Percentiles rank a stretch among this genome's conserved stretches.
Conservation (phyloP, 2,797 vertebrate species). For the Alca torda region DNA sequence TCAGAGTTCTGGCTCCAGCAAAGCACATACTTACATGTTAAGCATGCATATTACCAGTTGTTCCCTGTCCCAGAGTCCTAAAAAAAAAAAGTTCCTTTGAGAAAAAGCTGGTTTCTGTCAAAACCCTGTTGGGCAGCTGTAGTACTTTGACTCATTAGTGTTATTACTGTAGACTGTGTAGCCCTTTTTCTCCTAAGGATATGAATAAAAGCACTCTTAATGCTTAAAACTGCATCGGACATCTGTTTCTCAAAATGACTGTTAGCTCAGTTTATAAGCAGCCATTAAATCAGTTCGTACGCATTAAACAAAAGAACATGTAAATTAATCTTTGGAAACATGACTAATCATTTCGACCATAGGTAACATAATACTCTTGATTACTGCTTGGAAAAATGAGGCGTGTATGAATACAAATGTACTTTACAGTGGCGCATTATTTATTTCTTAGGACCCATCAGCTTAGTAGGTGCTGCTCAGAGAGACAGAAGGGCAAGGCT, state of each 20-base stretch:
- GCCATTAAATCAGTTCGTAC: slow-evolving; percentile 31
- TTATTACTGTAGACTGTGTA: slow-evolving; percentile 57
- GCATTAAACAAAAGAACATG: slow-evolving; percentile 33
- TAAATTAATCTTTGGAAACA: slow-evolving; percentile 59
- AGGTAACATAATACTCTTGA: slow-evolving; percentile 52
- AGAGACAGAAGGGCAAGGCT: background rate
- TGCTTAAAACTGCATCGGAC: slow-evolving; percentile 35
- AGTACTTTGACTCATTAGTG: slow-evolving; percentile 54
- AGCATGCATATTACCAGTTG: slow-evolving; percentile 38
- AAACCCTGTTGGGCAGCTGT: slow-evolving; percentile 62
- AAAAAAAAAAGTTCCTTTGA: slow-evolving; percentile 34
- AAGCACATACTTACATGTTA: slow-evolving; percentile 15
- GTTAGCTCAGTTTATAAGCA: slow-evolving; percentile 51
- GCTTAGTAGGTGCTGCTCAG: background rate
- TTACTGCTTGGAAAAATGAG: slow-evolving; percentile 32
- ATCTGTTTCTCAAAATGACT: slow-evolving; percentile 56
- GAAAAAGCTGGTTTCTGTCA: slow-evolving; percentile 65
- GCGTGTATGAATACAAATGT: background rate
- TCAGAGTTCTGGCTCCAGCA: slow-evolving; percentile 30
- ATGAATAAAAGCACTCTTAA: slow-evolving; percentile 60
- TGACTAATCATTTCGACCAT: slow-evolving; percentile 30
- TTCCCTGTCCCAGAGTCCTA: slow-evolving; percentile 17
- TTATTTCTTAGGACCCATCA: background rate
- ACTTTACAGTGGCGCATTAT: background rate
- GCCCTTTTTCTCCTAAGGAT: slow-evolving; percentile 59